Evolutionary conservation across 1,140 invertebrate species (phyloP), one percentile per base, ranked within the genome.

Genomic region (Megathymus violae): DNA sequence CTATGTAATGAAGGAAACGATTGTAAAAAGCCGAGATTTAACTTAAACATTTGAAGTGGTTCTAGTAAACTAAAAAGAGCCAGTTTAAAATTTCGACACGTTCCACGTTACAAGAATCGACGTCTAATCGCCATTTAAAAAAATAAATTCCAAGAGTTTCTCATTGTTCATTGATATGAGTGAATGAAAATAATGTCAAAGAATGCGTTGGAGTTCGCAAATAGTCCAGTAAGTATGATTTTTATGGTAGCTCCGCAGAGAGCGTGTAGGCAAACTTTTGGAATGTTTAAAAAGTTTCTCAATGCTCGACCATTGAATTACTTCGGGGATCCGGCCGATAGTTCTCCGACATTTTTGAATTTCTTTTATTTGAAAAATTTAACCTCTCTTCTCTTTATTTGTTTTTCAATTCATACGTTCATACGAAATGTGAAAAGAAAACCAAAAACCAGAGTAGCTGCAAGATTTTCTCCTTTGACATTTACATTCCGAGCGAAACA

Each of bases 401-500:
- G 13, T 48, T 48, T 31, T 48, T 31, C 22, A 15, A 4, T 31
- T 31, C 7, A 4, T 31, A 31, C 27, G 27, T 3, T 5, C 2
- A 22, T 22, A 22, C 19, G 19, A 5, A 22, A 22, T 22, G 19
- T 22, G 19, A 22, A 22, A 22, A 22, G 19, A 22, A 22, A 22
- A 22, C n/a, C n/a, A 22, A 5, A 22, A 22, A 5, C 5, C 19
- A 5, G 2, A 22, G 19, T 2, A 7, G 7, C 27, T 22, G 7
- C 7, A 31, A 9, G 27, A 31, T 31, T 70, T 71, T 74, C 63
- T 67, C 60, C 36, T 16, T 17, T 69, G 71, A 71, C 76, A 76
- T 64, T 71, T 14, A 54, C 41, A 51, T 74, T 71, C 75, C 78
- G 80, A 71, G 75, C 67, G 34, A 31, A 68, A 65, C 66, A 77